phyloP scores from a whole-genome alignment of 2,113 vertebrate genomes.

The Malurus elegans region DNA sequence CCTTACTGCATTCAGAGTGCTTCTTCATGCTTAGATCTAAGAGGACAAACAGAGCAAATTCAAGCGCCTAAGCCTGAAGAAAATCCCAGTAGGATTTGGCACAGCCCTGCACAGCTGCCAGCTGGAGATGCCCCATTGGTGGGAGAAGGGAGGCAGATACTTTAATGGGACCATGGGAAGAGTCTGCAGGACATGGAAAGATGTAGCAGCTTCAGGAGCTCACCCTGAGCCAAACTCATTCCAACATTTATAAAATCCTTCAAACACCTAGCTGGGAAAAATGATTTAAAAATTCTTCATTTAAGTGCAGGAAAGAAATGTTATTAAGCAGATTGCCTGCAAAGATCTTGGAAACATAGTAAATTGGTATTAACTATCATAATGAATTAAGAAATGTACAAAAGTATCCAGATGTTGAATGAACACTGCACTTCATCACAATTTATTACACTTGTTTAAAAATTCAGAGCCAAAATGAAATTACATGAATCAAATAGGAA shows the following conservation, averaged over 20 bases:
- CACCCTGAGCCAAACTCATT: not conserved
- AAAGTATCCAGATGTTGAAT: slow-evolving; percentile 24
- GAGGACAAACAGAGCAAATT: not conserved
- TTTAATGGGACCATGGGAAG: not conserved
- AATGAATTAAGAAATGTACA: not conserved
- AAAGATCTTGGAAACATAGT: not conserved
- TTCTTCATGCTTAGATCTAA: not conserved
- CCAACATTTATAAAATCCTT: not conserved
- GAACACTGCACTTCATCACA: not conserved
- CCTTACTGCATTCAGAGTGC: not conserved
- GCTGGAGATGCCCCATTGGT: not conserved
- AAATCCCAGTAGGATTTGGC: not conserved
- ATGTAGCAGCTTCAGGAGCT: not conserved
- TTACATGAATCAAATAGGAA: not conserved
- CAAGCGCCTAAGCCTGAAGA: not conserved
- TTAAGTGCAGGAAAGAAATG: not conserved
- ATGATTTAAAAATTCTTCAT: not conserved
- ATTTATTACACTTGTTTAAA: slow-evolving; percentile 3
- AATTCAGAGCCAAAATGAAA: not conserved
- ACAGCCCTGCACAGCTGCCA: not conserved
- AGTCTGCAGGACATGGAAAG: not conserved
- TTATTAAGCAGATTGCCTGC: not conserved
- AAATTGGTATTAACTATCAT: not conserved
- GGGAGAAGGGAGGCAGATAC: not conserved
- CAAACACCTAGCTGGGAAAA: not conserved